A percentile compares a stretch with the other conserved stretches of the same genome.
Evolutionary conservation across 1,140 invertebrate genomes (phyloP).

Genomic region (Drosophila murphyi): DNA sequence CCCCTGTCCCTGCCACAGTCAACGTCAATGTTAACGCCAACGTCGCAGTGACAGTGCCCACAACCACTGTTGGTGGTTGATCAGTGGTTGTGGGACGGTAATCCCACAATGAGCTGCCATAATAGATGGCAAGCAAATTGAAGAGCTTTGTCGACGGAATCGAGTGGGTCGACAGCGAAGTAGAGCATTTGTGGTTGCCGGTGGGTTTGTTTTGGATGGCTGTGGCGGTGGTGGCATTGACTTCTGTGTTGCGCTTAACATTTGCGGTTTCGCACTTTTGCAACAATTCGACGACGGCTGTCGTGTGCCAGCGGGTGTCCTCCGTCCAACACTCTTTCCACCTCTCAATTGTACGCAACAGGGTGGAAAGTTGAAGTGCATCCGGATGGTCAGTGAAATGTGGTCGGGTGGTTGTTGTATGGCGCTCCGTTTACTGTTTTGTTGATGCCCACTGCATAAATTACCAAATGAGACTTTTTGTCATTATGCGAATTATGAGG

Average conservation of each 20-base stretch:
- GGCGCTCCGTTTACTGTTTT: conserved; percentile 49
- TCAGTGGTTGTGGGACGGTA: conserved; percentile 55
- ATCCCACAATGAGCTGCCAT: conserved; percentile 84
- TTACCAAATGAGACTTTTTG: conserved; percentile 60
- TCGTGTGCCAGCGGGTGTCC: conserved; percentile 47
- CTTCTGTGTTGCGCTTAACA: conserved; percentile 82
- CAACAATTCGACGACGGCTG: conserved; percentile 65
- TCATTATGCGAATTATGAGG: conserved; percentile 83
- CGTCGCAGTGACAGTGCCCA: background rate
- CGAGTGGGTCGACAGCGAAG: conserved; percentile 25
- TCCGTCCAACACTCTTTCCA: background rate
- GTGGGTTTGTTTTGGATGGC: conserved; percentile 52
- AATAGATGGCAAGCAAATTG: conserved; percentile 84
- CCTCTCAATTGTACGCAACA: conserved; percentile 70
- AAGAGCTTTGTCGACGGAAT: conserved; percentile 81
- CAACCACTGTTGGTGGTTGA: conserved; percentile 22
- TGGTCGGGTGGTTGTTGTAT: conserved; percentile 13
- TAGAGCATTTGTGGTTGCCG: conserved; percentile 51
- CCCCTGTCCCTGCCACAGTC: conserved; percentile 7
- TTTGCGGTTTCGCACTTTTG: conserved; percentile 84
- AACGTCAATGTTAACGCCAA: conserved; percentile 13
- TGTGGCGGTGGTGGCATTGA: conserved; percentile 57
- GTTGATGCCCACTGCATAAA: conserved; percentile 60
- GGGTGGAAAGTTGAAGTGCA: conserved; percentile 84
- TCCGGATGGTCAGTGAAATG: conserved; percentile 72